Evolutionary conservation across 2,113 vertebrate genomes (phyloP), one percentile per base, ranked within the genome.

Genomic region (Xenopus borealis): DNA sequence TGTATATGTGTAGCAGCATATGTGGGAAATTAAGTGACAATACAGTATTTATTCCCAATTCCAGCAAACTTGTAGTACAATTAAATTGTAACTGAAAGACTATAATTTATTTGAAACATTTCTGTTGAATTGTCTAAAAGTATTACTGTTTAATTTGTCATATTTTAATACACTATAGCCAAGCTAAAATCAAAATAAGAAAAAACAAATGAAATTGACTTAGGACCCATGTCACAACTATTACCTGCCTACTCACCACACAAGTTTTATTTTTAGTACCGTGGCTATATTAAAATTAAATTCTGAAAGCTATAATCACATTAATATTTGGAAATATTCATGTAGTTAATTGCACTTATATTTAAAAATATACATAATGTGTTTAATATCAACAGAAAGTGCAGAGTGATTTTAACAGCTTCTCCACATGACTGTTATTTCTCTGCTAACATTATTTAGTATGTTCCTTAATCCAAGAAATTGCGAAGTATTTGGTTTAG

Each of bases 371-470:
- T 57, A 33, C 46, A 69, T 71, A 27, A 27, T 71, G 45, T 19
- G 45, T 71, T 62, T n/a, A 30, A 10, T 47, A 23, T 30, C 45
- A 55, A 20, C 58, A 27, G 18, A 62, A 61, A 71, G 46, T 47
- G 40, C 40, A 47, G 44, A 18, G 47, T 71, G 57, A 69, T 69
- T 69, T 69, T 57, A 69, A 69, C 27, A 33, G 17, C 44, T 45
- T 70, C n/a, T 19, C 40, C 33, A 30, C 30, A 19, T 59, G 30
- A 30, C 9, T 45, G 19, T 70, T 69, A 40, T 69, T 18, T 57
- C 27, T 20, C 19, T 57, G 18, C 17, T 19, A 58, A 2, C 55
- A 58, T 17, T 58, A 58, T 19, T 12, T 17, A 58, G 3, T 40
- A 40, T 40, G 33, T 40, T 40, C 7, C 33, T 40, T 7, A 40